Evolutionary conservation across 2,113 vertebrate genomes (phyloP), one percentile per base, ranked within the genome.

Genomic region (Phaethon lepturus): DNA sequence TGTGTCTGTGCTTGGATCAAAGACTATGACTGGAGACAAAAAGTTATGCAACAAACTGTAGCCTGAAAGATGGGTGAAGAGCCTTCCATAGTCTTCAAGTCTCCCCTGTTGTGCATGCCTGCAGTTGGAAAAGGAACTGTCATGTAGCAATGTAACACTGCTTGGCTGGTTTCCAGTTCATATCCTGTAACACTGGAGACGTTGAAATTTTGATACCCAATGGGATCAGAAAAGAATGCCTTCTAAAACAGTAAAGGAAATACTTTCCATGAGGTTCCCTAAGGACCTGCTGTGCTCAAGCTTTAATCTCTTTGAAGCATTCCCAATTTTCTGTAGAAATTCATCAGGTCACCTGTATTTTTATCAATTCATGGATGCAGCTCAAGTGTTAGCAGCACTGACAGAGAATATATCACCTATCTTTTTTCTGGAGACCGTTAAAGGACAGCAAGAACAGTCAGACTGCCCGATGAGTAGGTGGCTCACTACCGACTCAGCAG

Each of bases 151-250:
- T 38, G 6, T 62, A 93, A 79, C 76, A 83, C 64, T 85, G 47
- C 86, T 74, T 97, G 97, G 97, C 95, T 95, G 59, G 19, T 89
- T 94, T 97, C 97, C 96, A 97, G 89, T 68, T 98, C 96, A 98
- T 97, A 98, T 97, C 95, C 97, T 97, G 93, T 78, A 91, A 86
- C 16, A 40, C 55, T 59, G 58, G 52, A 95, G 84, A 96, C 42
- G 31, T 5, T 92, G 97, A 93, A 42, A 84, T 97, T 97, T 91
- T 95, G 96, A 97, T 91, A 82, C 86, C 91, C 95, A 94, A 76
- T 90, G 85, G 91, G 87, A 97, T 90, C 76, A 87, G 85, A 59
- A 95, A 97, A 88, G 90, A 97, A 97, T 83, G 88, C 49, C 44
- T 94, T 94, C 96, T 95, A 84, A 95, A 98, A 97, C 53, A 52